Evolutionary conservation across 2,113 vertebrate genomes (phyloP).

Genomic region (Muntiacus reevesi): DNA sequence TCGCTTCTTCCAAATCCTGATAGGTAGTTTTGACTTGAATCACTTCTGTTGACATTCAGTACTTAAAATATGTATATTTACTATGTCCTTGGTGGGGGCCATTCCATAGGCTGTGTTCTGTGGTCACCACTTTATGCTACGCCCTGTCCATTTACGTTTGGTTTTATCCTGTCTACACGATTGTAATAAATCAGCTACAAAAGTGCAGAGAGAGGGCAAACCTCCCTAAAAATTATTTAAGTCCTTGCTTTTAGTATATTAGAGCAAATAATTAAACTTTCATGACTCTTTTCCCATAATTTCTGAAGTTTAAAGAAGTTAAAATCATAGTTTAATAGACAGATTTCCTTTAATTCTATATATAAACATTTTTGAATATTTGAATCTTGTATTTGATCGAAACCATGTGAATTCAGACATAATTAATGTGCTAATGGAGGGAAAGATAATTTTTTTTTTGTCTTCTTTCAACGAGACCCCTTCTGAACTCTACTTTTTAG

Average conservation of each 20-base stretch:
- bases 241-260: background rate
- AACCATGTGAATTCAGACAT: background rate
- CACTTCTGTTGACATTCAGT: background rate
- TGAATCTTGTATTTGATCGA: background rate
- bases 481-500: background rate
- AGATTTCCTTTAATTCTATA: background rate
- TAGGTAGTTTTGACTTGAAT: background rate
- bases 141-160: background rate
- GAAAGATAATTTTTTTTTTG: background rate
- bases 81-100: too few relatives aligned
- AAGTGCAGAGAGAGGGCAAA: background rate
- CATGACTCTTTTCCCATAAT: background rate
- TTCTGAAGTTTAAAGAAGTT: background rate
- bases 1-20: background rate
- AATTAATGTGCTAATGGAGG: background rate
- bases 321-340: background rate
- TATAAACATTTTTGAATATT: background rate
- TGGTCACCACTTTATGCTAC: background rate
- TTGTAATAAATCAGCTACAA: background rate
- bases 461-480: background rate
- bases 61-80: background rate
- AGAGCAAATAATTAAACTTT: background rate
- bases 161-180: background rate
- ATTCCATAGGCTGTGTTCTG: too few relatives aligned
- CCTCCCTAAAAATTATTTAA: background rate